phyloP scores from a whole-genome alignment of 1,140 invertebrate genomes.

The Drosophila ambigua region DNA sequence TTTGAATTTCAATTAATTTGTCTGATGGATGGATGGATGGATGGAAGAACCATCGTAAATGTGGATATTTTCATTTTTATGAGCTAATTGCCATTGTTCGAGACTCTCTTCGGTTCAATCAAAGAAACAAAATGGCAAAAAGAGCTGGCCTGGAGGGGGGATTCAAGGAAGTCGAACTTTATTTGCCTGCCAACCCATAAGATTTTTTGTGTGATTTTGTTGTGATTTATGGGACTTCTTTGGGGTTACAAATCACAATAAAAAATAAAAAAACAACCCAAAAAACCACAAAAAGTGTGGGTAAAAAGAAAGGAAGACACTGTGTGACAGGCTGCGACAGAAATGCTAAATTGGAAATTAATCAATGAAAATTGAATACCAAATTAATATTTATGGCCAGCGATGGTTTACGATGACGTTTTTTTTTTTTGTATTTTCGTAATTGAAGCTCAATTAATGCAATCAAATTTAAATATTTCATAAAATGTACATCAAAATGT shows the following conservation, averaged over 20 bases:
- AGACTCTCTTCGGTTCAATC: slow-evolving; percentile 50
- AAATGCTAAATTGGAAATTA: slow-evolving; percentile 70
- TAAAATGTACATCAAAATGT: slow-evolving; percentile 3
- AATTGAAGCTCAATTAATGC: slow-evolving; percentile 56
- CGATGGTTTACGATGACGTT: slow-evolving; percentile 1
- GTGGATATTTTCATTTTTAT: slow-evolving; percentile 78
- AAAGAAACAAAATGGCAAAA: slow-evolving; percentile 61
- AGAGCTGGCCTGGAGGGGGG: slow-evolving; percentile 8
- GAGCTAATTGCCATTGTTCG: slow-evolving; percentile 78
- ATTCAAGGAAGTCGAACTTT: slow-evolving; percentile 31
- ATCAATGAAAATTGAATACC: slow-evolving; percentile 61
- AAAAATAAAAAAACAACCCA: background rate
- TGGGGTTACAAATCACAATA: slow-evolving; percentile 30
- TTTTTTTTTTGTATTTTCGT: too few relatives aligned
- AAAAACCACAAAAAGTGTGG: slow-evolving; percentile 1
- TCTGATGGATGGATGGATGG: slow-evolving; percentile 27
- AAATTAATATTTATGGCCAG: slow-evolving; percentile 73
- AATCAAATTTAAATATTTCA: slow-evolving; percentile 43
- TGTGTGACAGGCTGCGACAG: slow-evolving; percentile 41
- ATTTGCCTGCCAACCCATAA: slow-evolving; percentile 44
- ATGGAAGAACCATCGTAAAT: slow-evolving; percentile 51
- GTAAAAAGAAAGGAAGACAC: slow-evolving; percentile 13
- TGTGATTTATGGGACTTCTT: slow-evolving; percentile 64
- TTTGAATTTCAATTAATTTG: slow-evolving; percentile 82
- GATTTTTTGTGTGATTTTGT: slow-evolving; percentile 9